These are phyloP conservation scores for Bothrops jararaca DNA, from an alignment of 2,113 vertebrate species.

Conservation along the genomic window DNA sequence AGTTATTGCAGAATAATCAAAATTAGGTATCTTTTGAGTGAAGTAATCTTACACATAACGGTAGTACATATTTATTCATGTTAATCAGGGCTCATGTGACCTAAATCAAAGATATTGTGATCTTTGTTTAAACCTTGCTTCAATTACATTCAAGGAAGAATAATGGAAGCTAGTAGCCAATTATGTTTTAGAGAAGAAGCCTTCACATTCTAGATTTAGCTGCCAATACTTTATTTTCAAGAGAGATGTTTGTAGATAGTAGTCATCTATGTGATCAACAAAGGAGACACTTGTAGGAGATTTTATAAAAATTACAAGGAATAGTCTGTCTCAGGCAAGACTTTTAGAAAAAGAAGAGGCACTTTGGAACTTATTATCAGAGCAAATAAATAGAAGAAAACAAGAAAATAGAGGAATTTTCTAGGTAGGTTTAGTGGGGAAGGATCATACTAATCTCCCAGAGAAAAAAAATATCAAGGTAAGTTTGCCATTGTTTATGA, in stretches of 20 bases:
- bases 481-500: neutral
- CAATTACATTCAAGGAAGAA: neutral
- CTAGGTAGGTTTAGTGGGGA: neutral
- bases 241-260: neutral
- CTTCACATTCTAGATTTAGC: neutral
- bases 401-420: neutral
- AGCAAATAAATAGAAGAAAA: neutral
- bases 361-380: neutral
- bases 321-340: neutral
- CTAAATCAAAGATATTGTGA: neutral
- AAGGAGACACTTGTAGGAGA: neutral
- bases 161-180: neutral
- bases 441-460: neutral
- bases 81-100: fast-evolving
- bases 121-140: neutral
- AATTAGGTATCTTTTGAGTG: fast-evolving
- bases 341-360: neutral
- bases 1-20: conserved; percentile 2
- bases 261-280: neutral
- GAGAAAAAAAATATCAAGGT: neutral
- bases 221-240: neutral
- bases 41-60: neutral
- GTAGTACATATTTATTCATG: fast-evolving
- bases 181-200: too few relatives aligned
- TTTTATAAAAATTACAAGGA: neutral